Percentiles rank a stretch among this genome's conserved stretches.
Evolutionary conservation across 1,140 invertebrate genomes (phyloP).

Genomic region (Aricia agestis): DNA sequence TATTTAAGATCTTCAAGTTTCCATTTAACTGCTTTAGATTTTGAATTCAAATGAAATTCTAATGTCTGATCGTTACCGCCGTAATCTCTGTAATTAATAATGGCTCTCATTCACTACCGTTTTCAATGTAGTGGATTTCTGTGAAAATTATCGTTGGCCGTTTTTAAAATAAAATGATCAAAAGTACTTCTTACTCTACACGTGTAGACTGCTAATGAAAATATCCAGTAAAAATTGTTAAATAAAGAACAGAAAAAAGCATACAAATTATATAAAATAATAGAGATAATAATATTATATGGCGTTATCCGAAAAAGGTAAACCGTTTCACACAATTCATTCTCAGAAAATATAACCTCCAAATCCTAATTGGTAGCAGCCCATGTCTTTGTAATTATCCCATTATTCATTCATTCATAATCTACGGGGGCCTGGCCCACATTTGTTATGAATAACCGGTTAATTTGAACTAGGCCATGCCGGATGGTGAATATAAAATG

Average conservation of each 20-base stretch:
- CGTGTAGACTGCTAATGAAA: no score
- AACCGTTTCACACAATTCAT: not conserved
- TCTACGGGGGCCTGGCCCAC: conserved; percentile 4
- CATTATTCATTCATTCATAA: conserved; percentile 11
- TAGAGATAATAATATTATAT: not conserved
- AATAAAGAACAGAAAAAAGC: no score
- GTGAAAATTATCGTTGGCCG: not conserved
- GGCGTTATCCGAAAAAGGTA: not conserved
- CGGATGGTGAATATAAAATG: conserved; percentile 31
- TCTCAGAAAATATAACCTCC: not conserved
- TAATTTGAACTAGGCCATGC: conserved; percentile 25
- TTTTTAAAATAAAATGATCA: not conserved
- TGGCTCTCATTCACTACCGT: not conserved
- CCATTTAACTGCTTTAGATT: not conserved
- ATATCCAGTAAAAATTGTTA: no score
- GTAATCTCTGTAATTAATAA: not conserved
- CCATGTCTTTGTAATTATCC: conserved; percentile 12
- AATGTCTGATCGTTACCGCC: not conserved
- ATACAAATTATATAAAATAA: no score
- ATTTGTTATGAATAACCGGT: conserved; percentile 20
- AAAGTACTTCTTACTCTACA: no score
- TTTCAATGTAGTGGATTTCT: not conserved
- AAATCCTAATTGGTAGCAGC: conserved; percentile 6
- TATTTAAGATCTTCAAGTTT: not conserved
- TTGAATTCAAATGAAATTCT: not conserved